Evolutionary conservation across 2,113 vertebrate species (phyloP), one percentile per base, ranked within the genome.

Genomic region (Labeo rohita): DNA sequence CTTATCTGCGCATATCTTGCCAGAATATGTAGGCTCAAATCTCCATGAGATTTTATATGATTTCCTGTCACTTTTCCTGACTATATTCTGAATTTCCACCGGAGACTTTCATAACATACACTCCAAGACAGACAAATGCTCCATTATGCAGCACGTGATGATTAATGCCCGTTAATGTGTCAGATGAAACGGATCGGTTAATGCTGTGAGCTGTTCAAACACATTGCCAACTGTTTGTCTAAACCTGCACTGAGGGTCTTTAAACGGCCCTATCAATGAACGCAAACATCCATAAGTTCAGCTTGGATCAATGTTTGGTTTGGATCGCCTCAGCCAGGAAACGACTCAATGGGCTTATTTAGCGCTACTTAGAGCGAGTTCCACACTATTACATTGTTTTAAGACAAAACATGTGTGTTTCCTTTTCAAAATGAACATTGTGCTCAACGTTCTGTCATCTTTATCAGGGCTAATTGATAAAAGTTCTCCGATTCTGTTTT

Each of bases 91-190:
- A 73, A 88, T 85, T 85, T 88, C 73, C 81, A 39, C 61, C 13
- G 23, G 73, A 77, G 81, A 49, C 36, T 83, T 88, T 84, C 75
- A 86, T 75, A 88, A 84, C 76, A 86, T 36, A 84, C 66, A 23
- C 15, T 45, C 15, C 15, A 34, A 56, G 66, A 87, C 86, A 45
- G 39, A 87, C 84, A 85, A 87, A 89, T 84, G 84, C 54, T 54
- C 61, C 68, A 81, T 86, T 88, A 54, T 81, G 70, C 2, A 45
- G 81, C 87, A 39, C 8, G 76, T 80, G 80, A 79, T 73, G 84
- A 89, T 80, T 87, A 86, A 85, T 65, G 80, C 61, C 82, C 83
- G 79, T 84, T 87, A 88, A 87, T 88, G 88, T 87, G 83, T 83
- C 82, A 65, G 63, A 85, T 74, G 83, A 83, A 78, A 87, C 75